Conservation (phyloP, 2,113 vertebrate species). For the Nibea coibor region DNA sequence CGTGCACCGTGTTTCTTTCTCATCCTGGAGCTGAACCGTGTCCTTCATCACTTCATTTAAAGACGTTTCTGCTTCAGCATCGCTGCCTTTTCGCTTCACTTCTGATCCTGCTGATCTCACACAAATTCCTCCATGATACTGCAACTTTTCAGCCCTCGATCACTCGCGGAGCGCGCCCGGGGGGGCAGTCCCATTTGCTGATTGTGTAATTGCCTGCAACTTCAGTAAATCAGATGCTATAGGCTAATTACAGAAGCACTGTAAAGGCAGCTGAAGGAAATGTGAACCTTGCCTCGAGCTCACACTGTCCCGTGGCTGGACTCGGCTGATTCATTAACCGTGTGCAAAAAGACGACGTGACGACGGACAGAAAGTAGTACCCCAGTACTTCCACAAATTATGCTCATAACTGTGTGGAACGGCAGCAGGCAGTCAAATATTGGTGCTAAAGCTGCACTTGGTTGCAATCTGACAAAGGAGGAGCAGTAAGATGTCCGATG, state of each 20-base stretch:
- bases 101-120: conserved; percentile 17
- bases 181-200: conserved; percentile 26
- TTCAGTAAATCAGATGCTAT: conserved; percentile 30
- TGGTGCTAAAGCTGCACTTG: too few species aligned
- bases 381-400: too few species aligned
- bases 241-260: conserved; percentile 41
- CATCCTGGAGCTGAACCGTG: not conserved
- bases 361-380: too few species aligned
- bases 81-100: not conserved
- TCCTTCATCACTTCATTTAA: conserved; percentile 10
- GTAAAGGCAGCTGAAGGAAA: not conserved
- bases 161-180: not conserved
- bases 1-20: not conserved
- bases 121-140: conserved; percentile 5
- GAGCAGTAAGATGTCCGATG: too few species aligned
- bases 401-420: too few species aligned
- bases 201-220: conserved; percentile 36
- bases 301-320: not conserved
- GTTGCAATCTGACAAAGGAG: too few species aligned
- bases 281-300: not conserved
- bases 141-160: conserved; percentile 22
- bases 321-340: not conserved
- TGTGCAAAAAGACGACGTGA: not conserved
- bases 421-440: too few species aligned
- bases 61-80: conserved; percentile 2